Evolutionary conservation across 2,888 invertebrate species (phyloP), one percentile per base, ranked within the genome.

Genomic region (Drosophila neoperkinsi): DNA sequence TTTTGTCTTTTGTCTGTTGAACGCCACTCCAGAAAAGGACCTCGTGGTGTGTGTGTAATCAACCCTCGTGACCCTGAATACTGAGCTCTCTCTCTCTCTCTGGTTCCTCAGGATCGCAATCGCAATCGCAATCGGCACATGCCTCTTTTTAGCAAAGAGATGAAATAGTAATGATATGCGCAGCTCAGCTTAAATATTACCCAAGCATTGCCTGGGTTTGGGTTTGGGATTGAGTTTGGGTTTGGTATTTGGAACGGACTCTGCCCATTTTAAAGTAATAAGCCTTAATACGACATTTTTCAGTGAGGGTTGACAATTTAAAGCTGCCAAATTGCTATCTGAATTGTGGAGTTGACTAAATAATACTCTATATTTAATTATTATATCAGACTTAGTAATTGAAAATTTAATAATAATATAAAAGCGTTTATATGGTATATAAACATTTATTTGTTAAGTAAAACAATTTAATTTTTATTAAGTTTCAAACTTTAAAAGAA

Each of bases 101-200:
- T 65, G 34, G 28, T 56, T 65, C 53, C 49, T 52, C 38, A n/a
- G 41, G 38, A 71, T 64, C 49, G 50, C 34, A 46, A 63, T 71
- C 49, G 50, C 34, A 46, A 63, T 71, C 59, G 43, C 30, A 67
- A 64, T 53, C 64, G 60, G 68, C 58, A 78, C 75, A 83, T 78
- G 71, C 66, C 71, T 77, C 60, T 65, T 69, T 65, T 56, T 46
- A 16, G 46, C 9, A 25, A 46, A 46, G 25, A 79, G 84, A 84
- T 79, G 51, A 41, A 55, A 43, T 43, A 52, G 69, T 64, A 82
- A 81, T 77, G 84, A 84, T 81, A 82, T 82, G 79, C 79, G 68
- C 57, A 25, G 25, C 46, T 13, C 30, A 69, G 79, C 81, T 73
- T 82, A 76, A 79, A 82, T 79, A 56, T 56, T 30, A 75, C 65